Evolutionary conservation across 2,113 vertebrate species (phyloP).

Genomic region (Tachuris rubrigastra): DNA sequence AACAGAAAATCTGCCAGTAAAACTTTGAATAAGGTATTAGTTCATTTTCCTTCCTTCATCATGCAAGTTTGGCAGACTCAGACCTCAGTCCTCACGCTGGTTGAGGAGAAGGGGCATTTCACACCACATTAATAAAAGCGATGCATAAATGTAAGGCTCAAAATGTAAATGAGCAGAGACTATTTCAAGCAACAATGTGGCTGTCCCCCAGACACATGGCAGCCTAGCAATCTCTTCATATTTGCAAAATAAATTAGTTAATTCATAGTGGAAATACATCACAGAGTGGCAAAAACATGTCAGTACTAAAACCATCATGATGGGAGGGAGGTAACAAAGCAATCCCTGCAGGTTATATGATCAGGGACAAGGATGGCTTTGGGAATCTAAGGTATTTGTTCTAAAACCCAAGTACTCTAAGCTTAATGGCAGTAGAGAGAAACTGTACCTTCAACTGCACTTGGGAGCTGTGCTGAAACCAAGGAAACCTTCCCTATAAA

Average conservation of each 20-base stretch:
- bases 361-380: neutral
- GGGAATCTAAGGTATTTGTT: neutral
- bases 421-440: neutral
- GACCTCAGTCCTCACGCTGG: neutral
- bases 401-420: neutral
- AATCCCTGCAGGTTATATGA: neutral
- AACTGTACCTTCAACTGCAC: neutral
- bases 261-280: neutral
- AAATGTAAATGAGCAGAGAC: neutral
- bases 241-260: neutral
- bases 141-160: neutral
- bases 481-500: neutral
- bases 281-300: neutral
- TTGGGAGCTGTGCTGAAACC: neutral
- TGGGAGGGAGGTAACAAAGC: neutral
- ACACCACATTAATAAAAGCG: neutral
- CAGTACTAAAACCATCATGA: neutral
- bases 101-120: neutral
- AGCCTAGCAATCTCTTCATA: neutral
- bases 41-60: neutral
- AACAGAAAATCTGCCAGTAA: slow-evolving; percentile 13
- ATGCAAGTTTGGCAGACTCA: neutral
- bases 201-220: neutral
- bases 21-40: slow-evolving; percentile 18
- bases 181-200: neutral